Conservation (phyloP, 2,888 invertebrate species). For the Hymenopus coronatus region DNA sequence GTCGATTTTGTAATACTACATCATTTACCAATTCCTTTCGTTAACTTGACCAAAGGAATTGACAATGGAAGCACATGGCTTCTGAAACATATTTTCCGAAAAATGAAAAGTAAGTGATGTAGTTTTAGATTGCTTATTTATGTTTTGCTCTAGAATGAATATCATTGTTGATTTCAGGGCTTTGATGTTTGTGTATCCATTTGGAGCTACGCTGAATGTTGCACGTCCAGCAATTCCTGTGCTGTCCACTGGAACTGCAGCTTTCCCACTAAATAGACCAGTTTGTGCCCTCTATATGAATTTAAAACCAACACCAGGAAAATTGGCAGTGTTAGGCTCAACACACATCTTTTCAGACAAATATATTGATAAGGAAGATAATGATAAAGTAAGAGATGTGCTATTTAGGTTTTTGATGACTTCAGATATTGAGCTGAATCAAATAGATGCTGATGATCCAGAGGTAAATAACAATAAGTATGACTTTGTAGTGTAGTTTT, state of each 20-base stretch:
- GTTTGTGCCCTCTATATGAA: slow-evolving; percentile 77
- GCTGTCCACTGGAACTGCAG: slow-evolving; percentile 88
- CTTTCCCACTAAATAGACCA: slow-evolving; percentile 92
- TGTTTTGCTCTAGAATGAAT: neutral
- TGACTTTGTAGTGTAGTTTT: too few species aligned
- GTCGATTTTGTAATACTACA: too few species aligned
- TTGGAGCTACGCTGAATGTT: slow-evolving; percentile 91
- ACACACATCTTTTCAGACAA: slow-evolving; percentile 89
- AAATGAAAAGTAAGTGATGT: too few species aligned
- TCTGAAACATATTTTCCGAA: too few species aligned
- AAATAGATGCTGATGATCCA: slow-evolving; percentile 88
- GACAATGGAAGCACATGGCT: too few species aligned
- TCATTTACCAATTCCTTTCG: too few species aligned
- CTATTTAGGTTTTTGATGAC: slow-evolving; percentile 76
- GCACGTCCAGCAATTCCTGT: slow-evolving; percentile 85
- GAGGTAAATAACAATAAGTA: slow-evolving; percentile 60
- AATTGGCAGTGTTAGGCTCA: slow-evolving; percentile 87
- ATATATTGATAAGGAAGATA: slow-evolving; percentile 92
- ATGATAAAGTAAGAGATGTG: slow-evolving; percentile 84
- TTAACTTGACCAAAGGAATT: too few species aligned
- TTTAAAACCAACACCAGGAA: slow-evolving; percentile 48
- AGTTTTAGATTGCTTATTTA: neutral
- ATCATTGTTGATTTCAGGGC: slow-evolving; percentile 40
- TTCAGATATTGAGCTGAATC: slow-evolving; percentile 63
- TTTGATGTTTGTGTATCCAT: slow-evolving; percentile 87